A percentile compares a stretch with the other conserved stretches of the same genome.
These are phyloP conservation scores for Siniperca obscura DNA, from an alignment of 2,797 vertebrate genomes.

Conservation along the genomic window DNA sequence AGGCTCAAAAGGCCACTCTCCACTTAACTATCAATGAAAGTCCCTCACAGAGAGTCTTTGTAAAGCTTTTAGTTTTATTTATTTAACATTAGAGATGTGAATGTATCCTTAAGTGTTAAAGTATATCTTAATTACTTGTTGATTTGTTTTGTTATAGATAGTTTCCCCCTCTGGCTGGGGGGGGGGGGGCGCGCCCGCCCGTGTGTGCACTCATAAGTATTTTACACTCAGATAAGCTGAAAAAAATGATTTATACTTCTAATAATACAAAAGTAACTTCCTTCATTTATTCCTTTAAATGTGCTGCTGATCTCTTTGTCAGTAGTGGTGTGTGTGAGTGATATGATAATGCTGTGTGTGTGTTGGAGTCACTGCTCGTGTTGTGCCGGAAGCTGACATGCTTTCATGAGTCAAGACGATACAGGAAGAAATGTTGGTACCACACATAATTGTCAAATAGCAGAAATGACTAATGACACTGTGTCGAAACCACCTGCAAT, in stretches of 20 bases:
- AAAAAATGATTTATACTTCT: neutral
- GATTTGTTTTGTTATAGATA: slow-evolving; percentile 5
- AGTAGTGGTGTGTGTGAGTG: neutral
- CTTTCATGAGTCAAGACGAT: slow-evolving; percentile 37
- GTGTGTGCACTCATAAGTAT: neutral
- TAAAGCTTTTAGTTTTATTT: slow-evolving; percentile 32
- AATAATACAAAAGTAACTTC: neutral
- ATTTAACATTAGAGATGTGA: slow-evolving; percentile 18
- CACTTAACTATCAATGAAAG: slow-evolving; percentile 42
- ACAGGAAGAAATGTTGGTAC: slow-evolving; percentile 38
- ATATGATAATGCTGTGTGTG: neutral
- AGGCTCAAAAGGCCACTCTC: slow-evolving; percentile 29
- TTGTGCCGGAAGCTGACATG: slow-evolving; percentile 40
- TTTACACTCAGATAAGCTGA: neutral
- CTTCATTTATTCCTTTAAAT: neutral
- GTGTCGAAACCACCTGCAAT: slow-evolving; percentile 4
- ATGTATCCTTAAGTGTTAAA: slow-evolving; percentile 8
- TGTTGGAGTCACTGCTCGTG: neutral
- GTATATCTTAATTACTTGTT: slow-evolving; percentile 29
- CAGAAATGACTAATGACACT: too few relatives aligned
- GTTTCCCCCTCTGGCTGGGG: neutral
- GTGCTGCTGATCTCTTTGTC: slow-evolving; percentile 8
- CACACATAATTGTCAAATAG: slow-evolving; percentile 7
- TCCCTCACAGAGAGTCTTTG: slow-evolving; percentile 26
- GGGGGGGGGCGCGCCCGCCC: too few relatives aligned